Percentiles rank a stretch among this genome's conserved stretches.
Evolutionary conservation across 2,888 invertebrate species (phyloP).

Genomic region (Chironomus riparius): DNA sequence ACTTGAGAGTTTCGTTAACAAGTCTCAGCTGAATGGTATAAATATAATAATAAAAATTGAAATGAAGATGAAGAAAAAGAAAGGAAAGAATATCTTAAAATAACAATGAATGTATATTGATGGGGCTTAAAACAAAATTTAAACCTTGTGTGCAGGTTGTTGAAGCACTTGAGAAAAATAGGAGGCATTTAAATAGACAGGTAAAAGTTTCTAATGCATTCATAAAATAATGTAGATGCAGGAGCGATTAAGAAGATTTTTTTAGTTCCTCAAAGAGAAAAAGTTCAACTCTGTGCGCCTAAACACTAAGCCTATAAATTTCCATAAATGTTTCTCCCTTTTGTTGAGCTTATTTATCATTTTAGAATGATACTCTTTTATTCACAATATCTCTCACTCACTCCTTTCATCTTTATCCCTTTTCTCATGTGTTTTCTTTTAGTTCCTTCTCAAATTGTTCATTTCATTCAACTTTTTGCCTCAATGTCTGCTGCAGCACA

Average conservation of each 20-base stretch:
- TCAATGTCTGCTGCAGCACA: neutral
- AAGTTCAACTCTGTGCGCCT: neutral
- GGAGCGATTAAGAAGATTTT: neutral
- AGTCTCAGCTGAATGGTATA: neutral
- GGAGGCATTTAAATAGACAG: neutral
- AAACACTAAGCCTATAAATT: neutral
- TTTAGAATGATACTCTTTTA: conserved; percentile 2
- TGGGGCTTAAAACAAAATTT: neutral
- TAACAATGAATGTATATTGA: neutral
- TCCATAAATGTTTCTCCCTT: neutral
- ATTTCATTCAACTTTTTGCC: conserved; percentile 8
- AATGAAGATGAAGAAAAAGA: neutral
- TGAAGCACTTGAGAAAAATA: neutral
- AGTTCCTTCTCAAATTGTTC: neutral
- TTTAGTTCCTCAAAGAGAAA: neutral
- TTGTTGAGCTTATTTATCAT: neutral
- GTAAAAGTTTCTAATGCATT: neutral
- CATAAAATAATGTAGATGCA: neutral
- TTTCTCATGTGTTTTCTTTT: neutral
- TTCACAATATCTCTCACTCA: neutral
- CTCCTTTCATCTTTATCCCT: too few species aligned
- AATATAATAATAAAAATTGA: neutral
- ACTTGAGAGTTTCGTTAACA: neutral
- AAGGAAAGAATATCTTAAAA: neutral
- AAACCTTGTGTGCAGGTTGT: too few species aligned